Percentiles rank a stretch among this genome's conserved stretches.
These are phyloP conservation scores for Stegostoma tigrinum DNA, from an alignment of 2,113 vertebrate species.

Conservation along the genomic window DNA sequence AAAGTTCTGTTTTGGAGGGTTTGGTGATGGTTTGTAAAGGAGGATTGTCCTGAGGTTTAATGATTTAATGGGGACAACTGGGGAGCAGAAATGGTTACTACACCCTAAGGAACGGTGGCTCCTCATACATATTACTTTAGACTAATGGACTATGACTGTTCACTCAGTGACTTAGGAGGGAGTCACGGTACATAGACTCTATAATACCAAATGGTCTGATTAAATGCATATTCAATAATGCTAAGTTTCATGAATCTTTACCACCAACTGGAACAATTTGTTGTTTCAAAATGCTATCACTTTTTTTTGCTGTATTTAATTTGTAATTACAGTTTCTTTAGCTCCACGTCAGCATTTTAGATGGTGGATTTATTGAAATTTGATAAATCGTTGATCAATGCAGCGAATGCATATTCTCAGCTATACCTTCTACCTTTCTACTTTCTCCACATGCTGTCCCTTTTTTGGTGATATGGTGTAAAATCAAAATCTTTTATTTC, in stretches of 20 bases:
- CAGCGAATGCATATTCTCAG: not conserved
- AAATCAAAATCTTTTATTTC: not conserved
- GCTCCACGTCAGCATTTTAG: not conserved
- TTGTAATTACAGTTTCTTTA: constrained; percentile 27
- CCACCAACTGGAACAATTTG: constrained; percentile 61
- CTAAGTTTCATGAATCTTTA: constrained; percentile 54
- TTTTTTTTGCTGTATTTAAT: constrained; percentile 46
- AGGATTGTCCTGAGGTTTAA: constrained; percentile 74
- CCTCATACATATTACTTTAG: constrained; percentile 73
- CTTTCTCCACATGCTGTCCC: not conserved
- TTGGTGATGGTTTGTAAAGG: constrained; percentile 81
- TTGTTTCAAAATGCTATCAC: constrained; percentile 54
- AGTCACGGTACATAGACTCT: constrained; percentile 69
- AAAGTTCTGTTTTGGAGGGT: constrained; percentile 78
- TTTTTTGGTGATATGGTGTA: too few relatives aligned
- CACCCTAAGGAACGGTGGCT: constrained; percentile 74
- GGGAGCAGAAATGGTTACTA: constrained; percentile 77
- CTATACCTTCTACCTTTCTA: not conserved
- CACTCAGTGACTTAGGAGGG: constrained; percentile 57
- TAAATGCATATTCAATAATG: constrained; percentile 85
- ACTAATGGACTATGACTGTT: constrained; percentile 68
- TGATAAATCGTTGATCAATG: not conserved
- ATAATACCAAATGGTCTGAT: constrained; percentile 78
- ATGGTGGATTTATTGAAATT: not conserved
- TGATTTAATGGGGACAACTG: constrained; percentile 84